These are phyloP conservation scores for Neocrepidodera transversa DNA, from an alignment of 2,888 invertebrate species.

Conservation along the genomic window DNA sequence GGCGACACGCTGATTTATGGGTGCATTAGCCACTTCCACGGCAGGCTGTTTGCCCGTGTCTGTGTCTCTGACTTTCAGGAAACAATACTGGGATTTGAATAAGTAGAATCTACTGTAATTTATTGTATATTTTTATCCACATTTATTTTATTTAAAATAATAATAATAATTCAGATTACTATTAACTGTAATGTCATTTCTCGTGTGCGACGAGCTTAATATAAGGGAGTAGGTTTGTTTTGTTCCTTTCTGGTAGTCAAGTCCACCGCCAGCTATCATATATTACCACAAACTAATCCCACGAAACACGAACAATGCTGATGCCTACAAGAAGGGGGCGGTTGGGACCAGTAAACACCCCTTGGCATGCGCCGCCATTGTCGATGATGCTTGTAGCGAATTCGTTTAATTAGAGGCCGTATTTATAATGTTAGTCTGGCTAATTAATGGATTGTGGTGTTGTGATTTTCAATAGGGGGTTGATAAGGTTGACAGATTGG, in stretches of 20 bases:
- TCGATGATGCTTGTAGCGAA: conserved; percentile 34
- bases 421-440: conserved; percentile 34
- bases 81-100: neutral
- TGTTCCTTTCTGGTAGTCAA: neutral
- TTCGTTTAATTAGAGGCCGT: conserved; percentile 39
- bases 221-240: conserved; percentile 2
- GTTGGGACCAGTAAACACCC: conserved; percentile 7
- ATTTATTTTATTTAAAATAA: too few species aligned
- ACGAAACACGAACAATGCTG: conserved; percentile 12
- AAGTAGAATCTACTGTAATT: too few species aligned
- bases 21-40: conserved; percentile 19
- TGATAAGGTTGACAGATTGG: conserved; percentile 12
- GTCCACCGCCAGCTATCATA: conserved; percentile 1
- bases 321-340: neutral
- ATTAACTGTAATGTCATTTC: neutral
- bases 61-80: neutral
- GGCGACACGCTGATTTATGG: conserved; percentile 10
- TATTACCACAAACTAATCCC: conserved; percentile 14
- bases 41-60: conserved; percentile 8
- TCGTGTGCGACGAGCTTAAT: neutral
- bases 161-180: too few species aligned
- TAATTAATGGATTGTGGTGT: conserved; percentile 36
- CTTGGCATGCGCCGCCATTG: conserved; percentile 30
- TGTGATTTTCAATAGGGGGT: conserved; percentile 27
- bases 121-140: too few species aligned